Percentiles rank a stretch among this genome's conserved stretches.
Conservation (phyloP, 2,888 invertebrate genomes). For the Andrena haemorrhoa region DNA sequence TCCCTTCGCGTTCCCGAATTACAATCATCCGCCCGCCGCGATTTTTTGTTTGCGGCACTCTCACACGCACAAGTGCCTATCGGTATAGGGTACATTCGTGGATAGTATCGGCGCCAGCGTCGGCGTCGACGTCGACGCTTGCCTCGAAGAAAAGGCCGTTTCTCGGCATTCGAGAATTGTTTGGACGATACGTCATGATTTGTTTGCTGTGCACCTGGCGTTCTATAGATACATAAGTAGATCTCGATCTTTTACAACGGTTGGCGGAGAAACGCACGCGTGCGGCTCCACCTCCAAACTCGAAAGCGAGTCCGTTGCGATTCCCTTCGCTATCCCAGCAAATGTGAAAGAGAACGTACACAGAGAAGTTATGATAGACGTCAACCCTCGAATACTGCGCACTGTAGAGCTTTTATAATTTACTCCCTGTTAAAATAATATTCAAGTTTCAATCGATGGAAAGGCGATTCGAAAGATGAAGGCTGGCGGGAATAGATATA, state of each 20-base stretch:
- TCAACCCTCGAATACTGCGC: too few species aligned
- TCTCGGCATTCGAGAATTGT: slow-evolving; percentile 51
- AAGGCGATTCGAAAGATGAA: too few species aligned
- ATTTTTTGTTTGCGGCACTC: not conserved
- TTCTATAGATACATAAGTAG: slow-evolving; percentile 52
- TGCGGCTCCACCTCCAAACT: not conserved
- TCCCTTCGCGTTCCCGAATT: not conserved
- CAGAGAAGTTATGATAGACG: too few species aligned
- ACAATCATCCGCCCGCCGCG: not conserved
- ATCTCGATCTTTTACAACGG: slow-evolving; percentile 31
- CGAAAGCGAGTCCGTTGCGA: not conserved
- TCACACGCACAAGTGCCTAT: not conserved
- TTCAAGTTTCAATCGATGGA: too few species aligned
- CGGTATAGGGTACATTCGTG: not conserved
- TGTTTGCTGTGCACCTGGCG: slow-evolving; percentile 64
- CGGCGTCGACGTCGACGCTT: not conserved
- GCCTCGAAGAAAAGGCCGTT: slow-evolving; percentile 37
- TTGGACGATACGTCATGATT: slow-evolving; percentile 63
- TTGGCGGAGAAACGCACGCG: not conserved
- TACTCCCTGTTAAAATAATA: too few species aligned
- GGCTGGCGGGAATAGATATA: too few species aligned
- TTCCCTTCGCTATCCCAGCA: not conserved
- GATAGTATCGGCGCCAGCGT: not conserved
- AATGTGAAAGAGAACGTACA: not conserved
- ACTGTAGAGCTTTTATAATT: too few species aligned